Conservation (phyloP, 1,140 invertebrate genomes). For the Dendrolimus punctatus region DNA sequence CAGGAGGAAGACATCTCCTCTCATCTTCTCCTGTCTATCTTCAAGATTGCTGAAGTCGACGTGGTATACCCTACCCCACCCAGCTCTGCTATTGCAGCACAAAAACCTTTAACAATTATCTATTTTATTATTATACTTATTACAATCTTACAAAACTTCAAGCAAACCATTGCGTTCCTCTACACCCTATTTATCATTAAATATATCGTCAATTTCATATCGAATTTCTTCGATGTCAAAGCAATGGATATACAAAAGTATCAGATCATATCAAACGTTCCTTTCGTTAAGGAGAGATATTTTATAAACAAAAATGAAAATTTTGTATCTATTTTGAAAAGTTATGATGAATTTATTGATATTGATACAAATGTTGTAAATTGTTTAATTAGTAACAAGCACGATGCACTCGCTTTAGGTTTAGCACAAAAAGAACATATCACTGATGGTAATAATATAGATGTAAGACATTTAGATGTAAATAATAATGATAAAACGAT, state of each 20-base stretch:
- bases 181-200: conserved; percentile 17
- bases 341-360: conserved; percentile 57
- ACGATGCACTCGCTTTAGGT: conserved; percentile 62
- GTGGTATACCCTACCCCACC: conserved; percentile 74
- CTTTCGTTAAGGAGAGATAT: conserved; percentile 46
- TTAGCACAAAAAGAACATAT: conserved; percentile 45
- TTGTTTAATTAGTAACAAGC: conserved; percentile 33
- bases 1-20: conserved; percentile 88
- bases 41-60: conserved; percentile 93
- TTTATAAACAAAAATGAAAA: conserved; percentile 41
- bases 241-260: conserved; percentile 11
- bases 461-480: conserved; percentile 52
- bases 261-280: conserved; percentile 29
- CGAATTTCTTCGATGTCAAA: conserved; percentile 47
- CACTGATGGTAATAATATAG: conserved; percentile 32
- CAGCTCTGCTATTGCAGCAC: conserved; percentile 35
- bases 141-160: conserved; percentile 39
- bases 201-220: conserved; percentile 50
- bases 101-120: conserved; percentile 29
- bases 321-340: conserved; percentile 60
- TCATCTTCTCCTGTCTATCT: conserved; percentile 88
- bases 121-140: conserved; percentile 45
- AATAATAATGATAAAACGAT: conserved; percentile 55
- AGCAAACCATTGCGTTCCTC: conserved; percentile 20
- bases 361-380: conserved; percentile 46